Percentiles rank a stretch among this genome's conserved stretches.
These are phyloP conservation scores for Campoplex capitator DNA, from an alignment of 2,888 invertebrate species.

Conservation along the genomic window DNA sequence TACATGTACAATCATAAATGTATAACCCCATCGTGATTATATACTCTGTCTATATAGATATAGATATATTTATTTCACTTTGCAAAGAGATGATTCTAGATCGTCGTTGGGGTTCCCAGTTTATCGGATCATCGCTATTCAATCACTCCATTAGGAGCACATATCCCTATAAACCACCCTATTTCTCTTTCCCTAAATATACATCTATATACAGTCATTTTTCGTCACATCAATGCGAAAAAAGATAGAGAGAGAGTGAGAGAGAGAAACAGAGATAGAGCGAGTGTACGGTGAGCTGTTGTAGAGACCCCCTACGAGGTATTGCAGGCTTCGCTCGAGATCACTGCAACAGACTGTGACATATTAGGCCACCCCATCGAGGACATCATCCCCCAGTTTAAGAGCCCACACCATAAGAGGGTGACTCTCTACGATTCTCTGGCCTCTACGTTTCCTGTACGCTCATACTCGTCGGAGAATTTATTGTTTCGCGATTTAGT, in stretches of 20 bases:
- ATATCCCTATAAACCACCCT: slow-evolving; percentile 74
- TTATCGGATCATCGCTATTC: slow-evolving; percentile 82
- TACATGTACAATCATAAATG: slow-evolving; percentile 8
- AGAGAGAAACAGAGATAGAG: slow-evolving; percentile 15
- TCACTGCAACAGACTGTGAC: slow-evolving; percentile 84
- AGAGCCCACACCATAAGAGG: slow-evolving; percentile 78
- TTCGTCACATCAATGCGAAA: slow-evolving; percentile 24
- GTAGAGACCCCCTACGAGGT: slow-evolving; percentile 69
- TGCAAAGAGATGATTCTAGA: slow-evolving; percentile 10
- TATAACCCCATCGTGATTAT: neutral
- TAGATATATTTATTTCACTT: slow-evolving; percentile 43
- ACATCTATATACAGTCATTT: slow-evolving; percentile 47
- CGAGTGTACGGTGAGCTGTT: slow-evolving; percentile 17
- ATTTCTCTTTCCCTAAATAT: slow-evolving; percentile 57
- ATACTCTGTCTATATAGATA: neutral
- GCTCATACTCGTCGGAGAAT: slow-evolving; percentile 74
- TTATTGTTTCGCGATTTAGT: slow-evolving; percentile 84
- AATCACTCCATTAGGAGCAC: slow-evolving; percentile 83
- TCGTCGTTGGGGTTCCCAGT: slow-evolving; percentile 69
- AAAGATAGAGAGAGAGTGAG: slow-evolving; percentile 18
- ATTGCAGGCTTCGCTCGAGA: slow-evolving; percentile 73
- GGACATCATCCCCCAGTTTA: slow-evolving; percentile 79
- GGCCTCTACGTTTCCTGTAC: slow-evolving; percentile 61
- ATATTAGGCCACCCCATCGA: slow-evolving; percentile 83
- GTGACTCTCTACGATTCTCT: slow-evolving; percentile 67